phyloP scores from a whole-genome alignment of 2,113 vertebrate genomes.

The Holacanthus passer region DNA sequence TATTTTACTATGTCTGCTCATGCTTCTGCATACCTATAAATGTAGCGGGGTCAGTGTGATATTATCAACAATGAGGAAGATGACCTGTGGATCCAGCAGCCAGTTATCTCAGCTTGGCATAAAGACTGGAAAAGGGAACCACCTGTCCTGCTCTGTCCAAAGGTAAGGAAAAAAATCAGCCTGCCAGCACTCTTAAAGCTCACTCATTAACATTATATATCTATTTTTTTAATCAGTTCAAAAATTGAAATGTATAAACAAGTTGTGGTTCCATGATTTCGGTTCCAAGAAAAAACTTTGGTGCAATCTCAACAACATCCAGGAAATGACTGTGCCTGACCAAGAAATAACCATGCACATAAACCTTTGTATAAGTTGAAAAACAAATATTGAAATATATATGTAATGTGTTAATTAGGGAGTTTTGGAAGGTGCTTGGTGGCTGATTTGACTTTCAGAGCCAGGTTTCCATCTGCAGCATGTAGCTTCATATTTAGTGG shows the following conservation, averaged over 20 bases:
- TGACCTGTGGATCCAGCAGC: constrained; percentile 1
- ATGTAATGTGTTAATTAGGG: not conserved
- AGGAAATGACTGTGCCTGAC: no score
- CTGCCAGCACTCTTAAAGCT: not conserved
- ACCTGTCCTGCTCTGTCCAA: not conserved
- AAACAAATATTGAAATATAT: no score
- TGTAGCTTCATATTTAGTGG: not conserved
- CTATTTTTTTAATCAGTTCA: no score
- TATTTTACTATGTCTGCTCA: constrained; percentile 14
- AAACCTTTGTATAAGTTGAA: no score
- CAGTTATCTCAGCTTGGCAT: no score
- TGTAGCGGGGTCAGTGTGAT: constrained; percentile 7
- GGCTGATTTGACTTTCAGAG: not conserved
- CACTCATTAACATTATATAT: not conserved
- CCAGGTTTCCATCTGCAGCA: not conserved
- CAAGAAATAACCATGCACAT: no score
- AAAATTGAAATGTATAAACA: no score
- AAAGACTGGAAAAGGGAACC: not conserved
- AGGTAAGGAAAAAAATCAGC: not conserved
- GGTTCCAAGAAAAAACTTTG: no score
- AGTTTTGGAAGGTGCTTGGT: not conserved
- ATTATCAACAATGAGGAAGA: constrained; percentile 13
- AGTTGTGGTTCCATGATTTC: not conserved
- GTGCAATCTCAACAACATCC: no score
- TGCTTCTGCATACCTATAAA: constrained; percentile 22